Base-by-base conservation (phyloP, 2,888 invertebrate species). In the Tenthredo amoena region DNA sequence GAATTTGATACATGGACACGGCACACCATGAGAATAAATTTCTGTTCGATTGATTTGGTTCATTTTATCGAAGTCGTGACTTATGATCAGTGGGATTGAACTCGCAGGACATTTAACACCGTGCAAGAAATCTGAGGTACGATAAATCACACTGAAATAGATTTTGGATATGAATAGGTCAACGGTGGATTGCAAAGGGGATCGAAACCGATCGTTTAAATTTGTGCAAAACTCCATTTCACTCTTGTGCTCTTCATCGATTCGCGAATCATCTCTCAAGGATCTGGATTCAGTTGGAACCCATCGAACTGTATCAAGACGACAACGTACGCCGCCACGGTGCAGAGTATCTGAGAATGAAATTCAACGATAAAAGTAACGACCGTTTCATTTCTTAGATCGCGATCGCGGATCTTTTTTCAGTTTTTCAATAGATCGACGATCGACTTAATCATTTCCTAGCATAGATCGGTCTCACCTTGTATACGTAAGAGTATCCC, bases 401-500 rank as follows among this genome's bases (percentile, higher is more conserved):
- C 10, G 40, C 40, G 10, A 43, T 43, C 40, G 10, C 40, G 10
- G 40, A 43, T 10, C 9, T 43, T 1, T 10, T 43, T 43, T 43
- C 10, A 43, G 10, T 43, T 43, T 43, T 43, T 43, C 2, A 43
- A 10, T 1, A 43, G 40, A 43, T 43, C 40, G 2, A 43, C 40
- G 1, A n/a, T n/a, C n/a, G n/a, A n/a, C n/a, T n/a, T n/a, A n/a
- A n/a, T n/a, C n/a, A n/a, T 47, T 47, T 15, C 3, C 47, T 15
- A 4, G 1, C 3, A 47, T 47, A 47, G 4, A 47, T 37, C 40
- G 7, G 76, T 21, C 47, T 26, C 26, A 76, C 76, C 76, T 76
- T 31, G 43, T 47, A 76, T 15, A 76, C 43, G 76, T 76, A 76
- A n/a, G 76, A 76, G 40, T 76, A 76, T 15, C 21, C 43, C 47